phyloP scores from a whole-genome alignment of 1,140 invertebrate genomes.

The Penaeus indicus region DNA sequence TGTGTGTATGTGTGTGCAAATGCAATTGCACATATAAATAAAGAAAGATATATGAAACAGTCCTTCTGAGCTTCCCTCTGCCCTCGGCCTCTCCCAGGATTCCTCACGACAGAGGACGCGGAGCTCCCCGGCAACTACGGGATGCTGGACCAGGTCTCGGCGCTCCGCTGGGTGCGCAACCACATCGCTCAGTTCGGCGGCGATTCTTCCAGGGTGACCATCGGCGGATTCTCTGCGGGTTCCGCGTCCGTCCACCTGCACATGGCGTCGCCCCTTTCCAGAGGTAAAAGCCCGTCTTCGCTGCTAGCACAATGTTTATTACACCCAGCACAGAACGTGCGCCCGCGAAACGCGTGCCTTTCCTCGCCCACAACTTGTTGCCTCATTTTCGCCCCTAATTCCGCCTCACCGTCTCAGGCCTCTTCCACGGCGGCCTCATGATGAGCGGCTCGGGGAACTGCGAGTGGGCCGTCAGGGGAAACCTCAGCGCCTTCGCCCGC shows the following conservation, averaged over 20 bases:
- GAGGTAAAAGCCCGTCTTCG: slow-evolving; percentile 59
- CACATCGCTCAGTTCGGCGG: slow-evolving; percentile 75
- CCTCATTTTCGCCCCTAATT: neutral
- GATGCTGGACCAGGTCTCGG: slow-evolving; percentile 93
- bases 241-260: slow-evolving; percentile 77
- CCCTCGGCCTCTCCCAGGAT: slow-evolving; percentile 68
- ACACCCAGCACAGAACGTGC: too few species aligned
- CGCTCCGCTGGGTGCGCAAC: slow-evolving; percentile 87
- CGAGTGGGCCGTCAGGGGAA: neutral
- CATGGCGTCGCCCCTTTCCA: slow-evolving; percentile 76
- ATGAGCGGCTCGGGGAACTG: neutral
- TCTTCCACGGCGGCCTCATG: neutral
- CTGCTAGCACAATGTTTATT: too few species aligned
- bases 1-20: too few species aligned
- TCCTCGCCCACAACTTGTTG: neutral
- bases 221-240: slow-evolving; percentile 81
- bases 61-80: neutral
- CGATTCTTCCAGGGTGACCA: slow-evolving; percentile 75
- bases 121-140: slow-evolving; percentile 88
- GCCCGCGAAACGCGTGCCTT: too few species aligned
- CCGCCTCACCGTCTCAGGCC: neutral
- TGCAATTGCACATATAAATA: too few species aligned
- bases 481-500: neutral
- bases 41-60: neutral
- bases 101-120: slow-evolving; percentile 88